Conservation (phyloP, 2,113 vertebrate species). For the Thamnophis sirtalis region DNA sequence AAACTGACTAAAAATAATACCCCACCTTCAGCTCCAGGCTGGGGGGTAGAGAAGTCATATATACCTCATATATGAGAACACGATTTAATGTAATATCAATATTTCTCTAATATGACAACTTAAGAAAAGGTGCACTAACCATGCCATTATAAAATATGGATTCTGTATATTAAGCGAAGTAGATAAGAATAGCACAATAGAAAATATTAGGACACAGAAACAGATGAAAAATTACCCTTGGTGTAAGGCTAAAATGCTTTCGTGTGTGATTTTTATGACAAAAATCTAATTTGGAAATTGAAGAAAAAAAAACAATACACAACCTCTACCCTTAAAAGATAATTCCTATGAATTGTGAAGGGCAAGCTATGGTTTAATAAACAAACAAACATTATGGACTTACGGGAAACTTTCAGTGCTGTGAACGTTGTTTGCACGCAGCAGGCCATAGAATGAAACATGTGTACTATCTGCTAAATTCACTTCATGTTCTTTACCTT, state of each 20-base stretch:
- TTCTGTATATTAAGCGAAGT: neutral
- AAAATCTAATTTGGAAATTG: neutral
- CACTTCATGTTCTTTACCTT: conserved; percentile 90
- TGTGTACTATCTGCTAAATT: conserved; percentile 82
- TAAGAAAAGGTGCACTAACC: neutral
- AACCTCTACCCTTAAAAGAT: neutral
- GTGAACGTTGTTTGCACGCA: conserved; percentile 90
- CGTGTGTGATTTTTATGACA: neutral
- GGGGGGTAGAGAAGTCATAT: neutral
- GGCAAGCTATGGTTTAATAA: neutral
- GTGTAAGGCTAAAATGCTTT: neutral
- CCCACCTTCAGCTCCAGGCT: neutral
- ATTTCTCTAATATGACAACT: neutral
- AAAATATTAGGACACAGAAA: neutral
- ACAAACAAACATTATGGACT: conserved; percentile 58
- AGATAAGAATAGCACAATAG: neutral
- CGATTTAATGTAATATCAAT: neutral
- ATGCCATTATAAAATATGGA: neutral
- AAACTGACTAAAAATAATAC: neutral
- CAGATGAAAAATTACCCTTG: neutral
- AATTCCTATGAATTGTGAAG: neutral
- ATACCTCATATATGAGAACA: neutral
- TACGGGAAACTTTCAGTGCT: conserved; percentile 84
- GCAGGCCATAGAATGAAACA: conserved; percentile 89
- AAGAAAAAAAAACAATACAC: neutral